Percentiles rank a stretch among this genome's conserved stretches.
Evolutionary conservation across 92 coral and sea anemone genomes (phyloP).

Genomic region (Galaxea fascicularis): DNA sequence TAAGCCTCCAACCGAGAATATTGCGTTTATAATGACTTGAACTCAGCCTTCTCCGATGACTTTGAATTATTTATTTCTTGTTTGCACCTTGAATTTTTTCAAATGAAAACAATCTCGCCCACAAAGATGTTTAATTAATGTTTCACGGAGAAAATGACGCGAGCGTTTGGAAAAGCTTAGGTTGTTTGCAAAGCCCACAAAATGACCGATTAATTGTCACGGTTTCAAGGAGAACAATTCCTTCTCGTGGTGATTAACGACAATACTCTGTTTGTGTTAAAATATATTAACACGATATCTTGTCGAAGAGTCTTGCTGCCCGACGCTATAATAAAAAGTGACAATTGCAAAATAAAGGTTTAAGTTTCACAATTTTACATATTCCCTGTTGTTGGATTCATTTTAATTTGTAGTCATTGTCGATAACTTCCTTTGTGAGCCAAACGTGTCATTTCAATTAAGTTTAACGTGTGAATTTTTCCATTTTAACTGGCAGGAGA

Average conservation of each 20-base stretch:
- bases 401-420: too few relatives aligned
- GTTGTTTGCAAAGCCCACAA: conserved; percentile 15
- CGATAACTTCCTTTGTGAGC: not conserved
- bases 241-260: conserved; percentile 1
- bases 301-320: not conserved
- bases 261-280: conserved; percentile 1
- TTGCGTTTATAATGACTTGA: not conserved
- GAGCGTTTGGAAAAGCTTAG: not conserved
- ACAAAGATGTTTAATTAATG: conserved; percentile 19
- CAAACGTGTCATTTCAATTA: not conserved
- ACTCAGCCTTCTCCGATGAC: not conserved
- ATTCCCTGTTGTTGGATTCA: not conserved
- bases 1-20: not conserved
- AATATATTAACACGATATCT: not conserved
- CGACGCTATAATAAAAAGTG: not conserved
- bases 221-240: conserved; percentile 5
- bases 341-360: conserved; percentile 5
- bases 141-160: conserved; percentile 1
- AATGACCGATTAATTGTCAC: conserved; percentile 23
- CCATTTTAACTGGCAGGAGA: too few relatives aligned
- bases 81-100: conserved; percentile 29
- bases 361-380: not conserved
- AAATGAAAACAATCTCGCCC: not conserved
- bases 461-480: too few relatives aligned
- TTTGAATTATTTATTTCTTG: conserved; percentile 40